phyloP scores from a whole-genome alignment of 2,888 invertebrate species.

The Ischnus inquisitorius region DNA sequence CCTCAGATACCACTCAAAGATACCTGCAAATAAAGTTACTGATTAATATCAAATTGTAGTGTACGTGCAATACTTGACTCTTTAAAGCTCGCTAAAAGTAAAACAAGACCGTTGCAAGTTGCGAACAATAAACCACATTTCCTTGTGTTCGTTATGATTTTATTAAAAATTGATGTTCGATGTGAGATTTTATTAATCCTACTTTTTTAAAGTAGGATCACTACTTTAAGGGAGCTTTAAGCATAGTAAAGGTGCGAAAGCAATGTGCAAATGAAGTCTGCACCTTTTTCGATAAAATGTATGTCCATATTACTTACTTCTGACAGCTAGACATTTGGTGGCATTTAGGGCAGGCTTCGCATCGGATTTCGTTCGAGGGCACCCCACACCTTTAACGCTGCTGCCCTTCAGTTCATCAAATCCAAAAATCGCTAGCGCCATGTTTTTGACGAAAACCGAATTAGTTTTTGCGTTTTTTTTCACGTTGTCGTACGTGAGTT shows the following conservation, averaged over 20 bases:
- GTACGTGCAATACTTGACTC: too few relatives aligned
- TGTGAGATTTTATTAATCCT: too few relatives aligned
- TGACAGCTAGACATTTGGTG: background rate
- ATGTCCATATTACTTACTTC: background rate
- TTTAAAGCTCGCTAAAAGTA: too few relatives aligned
- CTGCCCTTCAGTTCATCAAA: background rate
- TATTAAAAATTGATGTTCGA: too few relatives aligned
- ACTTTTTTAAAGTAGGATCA: too few relatives aligned
- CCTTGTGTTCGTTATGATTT: too few relatives aligned
- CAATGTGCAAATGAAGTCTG: background rate
- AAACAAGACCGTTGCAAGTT: too few relatives aligned
- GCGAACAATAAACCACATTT: too few relatives aligned
- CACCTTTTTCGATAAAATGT: background rate
- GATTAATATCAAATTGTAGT: too few relatives aligned
- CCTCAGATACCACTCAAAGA: background rate
- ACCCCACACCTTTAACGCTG: background rate
- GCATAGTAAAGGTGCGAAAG: too few relatives aligned
- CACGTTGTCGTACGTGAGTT: background rate
- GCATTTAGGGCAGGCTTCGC: background rate
- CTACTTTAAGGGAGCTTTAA: too few relatives aligned
- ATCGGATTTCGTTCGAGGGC: background rate
- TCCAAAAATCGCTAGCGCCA: background rate
- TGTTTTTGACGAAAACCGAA: slow-evolving; percentile 11
- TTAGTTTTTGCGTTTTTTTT: background rate
- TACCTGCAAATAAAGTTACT: background rate